phyloP scores from a whole-genome alignment of 2,113 vertebrate genomes.

The Vanacampus margaritifer region DNA sequence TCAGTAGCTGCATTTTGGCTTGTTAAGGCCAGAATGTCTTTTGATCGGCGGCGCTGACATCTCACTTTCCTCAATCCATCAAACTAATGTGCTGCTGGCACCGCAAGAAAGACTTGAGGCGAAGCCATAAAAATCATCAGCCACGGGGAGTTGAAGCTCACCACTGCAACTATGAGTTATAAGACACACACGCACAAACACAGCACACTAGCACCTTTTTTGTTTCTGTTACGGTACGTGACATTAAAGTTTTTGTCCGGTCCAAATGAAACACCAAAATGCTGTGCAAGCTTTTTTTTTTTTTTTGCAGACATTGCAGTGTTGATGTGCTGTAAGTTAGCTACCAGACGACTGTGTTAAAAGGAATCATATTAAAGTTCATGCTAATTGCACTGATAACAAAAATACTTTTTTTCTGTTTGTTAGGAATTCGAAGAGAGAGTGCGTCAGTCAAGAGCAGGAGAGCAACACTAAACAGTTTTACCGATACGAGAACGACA shows the following conservation, averaged over 20 bases:
- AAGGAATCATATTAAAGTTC: background rate
- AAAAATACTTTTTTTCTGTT: conserved; percentile 1
- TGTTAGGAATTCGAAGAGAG: conserved; percentile 54
- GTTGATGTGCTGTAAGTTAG: background rate
- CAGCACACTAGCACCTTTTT: conserved; percentile 16
- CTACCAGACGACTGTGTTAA: background rate
- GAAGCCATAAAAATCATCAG: conserved; percentile 44
- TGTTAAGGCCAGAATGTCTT: conserved; percentile 1
- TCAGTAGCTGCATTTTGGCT: background rate
- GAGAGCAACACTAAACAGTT: conserved; percentile 55
- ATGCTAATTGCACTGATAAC: background rate
- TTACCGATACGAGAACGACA: conserved; percentile 59
- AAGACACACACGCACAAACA: background rate
- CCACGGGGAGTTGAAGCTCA: conserved; percentile 34
- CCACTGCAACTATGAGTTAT: background rate
- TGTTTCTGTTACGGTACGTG: conserved; percentile 17
- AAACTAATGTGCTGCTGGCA: conserved; percentile 52
- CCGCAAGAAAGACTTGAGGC: conserved; percentile 39
- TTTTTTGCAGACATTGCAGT: background rate
- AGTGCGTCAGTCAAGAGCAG: conserved; percentile 46
- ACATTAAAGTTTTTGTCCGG: conserved; percentile 30
- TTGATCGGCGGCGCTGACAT: conserved; percentile 24
- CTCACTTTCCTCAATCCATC: conserved; percentile 40
- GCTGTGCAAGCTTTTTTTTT: conserved; percentile 4
- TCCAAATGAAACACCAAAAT: conserved; percentile 21